These are phyloP conservation scores for Lagopus leucura DNA, from an alignment of 2,113 vertebrate species.

Conservation along the genomic window DNA sequence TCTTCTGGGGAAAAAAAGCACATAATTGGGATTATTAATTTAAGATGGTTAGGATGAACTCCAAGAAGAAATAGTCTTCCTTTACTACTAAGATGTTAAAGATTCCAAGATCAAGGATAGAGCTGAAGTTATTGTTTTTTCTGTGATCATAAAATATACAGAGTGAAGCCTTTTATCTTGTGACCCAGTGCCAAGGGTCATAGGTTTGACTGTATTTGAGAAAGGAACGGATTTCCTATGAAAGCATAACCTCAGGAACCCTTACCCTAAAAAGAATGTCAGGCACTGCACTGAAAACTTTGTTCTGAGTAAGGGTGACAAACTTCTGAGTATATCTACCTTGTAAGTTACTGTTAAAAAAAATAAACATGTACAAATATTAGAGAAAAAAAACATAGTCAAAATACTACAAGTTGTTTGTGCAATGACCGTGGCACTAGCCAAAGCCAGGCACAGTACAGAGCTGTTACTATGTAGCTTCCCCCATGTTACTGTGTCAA, in stretches of 20 bases:
- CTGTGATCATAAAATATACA: conserved; percentile 51
- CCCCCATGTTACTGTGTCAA: fast-evolving
- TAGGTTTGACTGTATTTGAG: conserved; percentile 42
- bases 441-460: neutral
- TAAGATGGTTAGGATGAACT: conserved; percentile 57
- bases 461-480: neutral
- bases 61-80: conserved; percentile 46
- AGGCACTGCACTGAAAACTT: neutral
- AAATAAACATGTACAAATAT: neutral
- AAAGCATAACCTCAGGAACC: conserved; percentile 53
- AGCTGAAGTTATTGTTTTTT: conserved; percentile 58
- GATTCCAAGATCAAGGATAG: conserved; percentile 65
- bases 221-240: conserved; percentile 55
- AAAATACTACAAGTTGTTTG: neutral
- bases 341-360: neutral
- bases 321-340: neutral
- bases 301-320: neutral
- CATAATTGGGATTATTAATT: conserved; percentile 54
- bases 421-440: neutral
- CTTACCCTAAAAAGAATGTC: conserved; percentile 14
- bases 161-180: conserved; percentile 62
- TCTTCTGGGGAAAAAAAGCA: neutral
- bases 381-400: neutral
- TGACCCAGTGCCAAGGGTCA: conserved; percentile 48
- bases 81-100: conserved; percentile 48